Evolutionary conservation across 2,888 invertebrate genomes (phyloP).

Genomic region (Polymixis lichenea): DNA sequence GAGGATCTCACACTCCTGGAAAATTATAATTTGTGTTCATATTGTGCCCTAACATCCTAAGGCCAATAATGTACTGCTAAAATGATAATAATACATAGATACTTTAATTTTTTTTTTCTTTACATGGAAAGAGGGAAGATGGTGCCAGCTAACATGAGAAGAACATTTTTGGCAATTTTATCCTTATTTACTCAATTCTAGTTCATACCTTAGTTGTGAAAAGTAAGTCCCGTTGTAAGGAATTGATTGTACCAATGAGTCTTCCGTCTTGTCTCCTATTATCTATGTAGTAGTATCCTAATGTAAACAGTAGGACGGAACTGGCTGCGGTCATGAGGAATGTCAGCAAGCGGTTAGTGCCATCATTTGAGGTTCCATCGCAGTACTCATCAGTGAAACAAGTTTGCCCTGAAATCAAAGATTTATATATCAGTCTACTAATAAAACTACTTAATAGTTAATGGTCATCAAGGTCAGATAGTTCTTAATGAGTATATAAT

Average conservation of each 20-base stretch:
- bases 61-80: background rate
- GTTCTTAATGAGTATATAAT: background rate
- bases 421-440: background rate
- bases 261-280: constrained; percentile 93
- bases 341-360: constrained; percentile 88
- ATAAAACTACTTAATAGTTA: constrained; percentile 13
- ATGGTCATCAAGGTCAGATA: constrained; percentile 10
- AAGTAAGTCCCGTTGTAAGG: constrained; percentile 86
- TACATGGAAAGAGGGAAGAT: background rate
- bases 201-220: constrained; percentile 88
- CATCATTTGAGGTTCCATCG: constrained; percentile 80
- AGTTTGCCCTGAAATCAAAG: constrained; percentile 76
- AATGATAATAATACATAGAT: background rate
- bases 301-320: constrained; percentile 93
- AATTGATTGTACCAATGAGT: constrained; percentile 92
- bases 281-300: constrained; percentile 95
- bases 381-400: constrained; percentile 85
- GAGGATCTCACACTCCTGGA: constrained; percentile 92
- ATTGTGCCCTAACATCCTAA: background rate
- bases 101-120: background rate
- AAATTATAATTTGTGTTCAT: constrained; percentile 32
- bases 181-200: background rate
- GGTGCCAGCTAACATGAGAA: no score
- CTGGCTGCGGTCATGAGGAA: constrained; percentile 92
- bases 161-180: background rate